Evolutionary conservation across 2,888 invertebrate genomes (phyloP), one percentile per base, ranked within the genome.

Genomic region (Scrobipalpa atriplicella): DNA sequence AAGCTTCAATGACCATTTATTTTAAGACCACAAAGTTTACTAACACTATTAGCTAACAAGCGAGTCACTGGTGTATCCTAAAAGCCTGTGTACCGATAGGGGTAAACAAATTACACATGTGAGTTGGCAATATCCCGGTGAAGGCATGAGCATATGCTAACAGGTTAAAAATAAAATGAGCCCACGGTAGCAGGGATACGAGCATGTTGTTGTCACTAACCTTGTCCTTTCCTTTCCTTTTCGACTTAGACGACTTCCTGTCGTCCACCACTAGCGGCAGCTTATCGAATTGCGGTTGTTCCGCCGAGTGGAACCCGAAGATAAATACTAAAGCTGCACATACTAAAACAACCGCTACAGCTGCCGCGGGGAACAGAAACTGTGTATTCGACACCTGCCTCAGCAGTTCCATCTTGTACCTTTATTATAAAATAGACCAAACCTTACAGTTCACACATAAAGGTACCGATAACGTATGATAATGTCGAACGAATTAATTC

Each of bases 281-380:
- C 87, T 96, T 95, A 81, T 95, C 95, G 85, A 96, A 96, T 81
- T 96, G 95, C 81, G 97, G 97, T 89, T 96, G 96, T 85, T 95
- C 95, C 73, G 96, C 95, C 70, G 95, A 94, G 90, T 95, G 96
- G 89, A 97, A 96, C 71, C 96, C 96, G 86, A 96, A 96, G 72
- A 94, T 94, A 90, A 95, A 96, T 78, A 96, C 96, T 75, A 96
- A 90, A 74, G 95, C 92, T 73, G 95, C 96, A 83, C 95, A 95
- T 75, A 96, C 86, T 81, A 96, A 94, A 77, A 96, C 95, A 82
- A 95, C 93, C 75, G 94, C 89, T 71, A 94, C 94, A 75, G 94
- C 93, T 69, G 94, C 93, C 76, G 92, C 92, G 73, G 93, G 93
- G 77, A 93, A 90, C 73, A 93, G 78, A 78, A 94, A 86, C 86